Conservation (phyloP, 2,888 invertebrate genomes). For the Drosophila merina region DNA sequence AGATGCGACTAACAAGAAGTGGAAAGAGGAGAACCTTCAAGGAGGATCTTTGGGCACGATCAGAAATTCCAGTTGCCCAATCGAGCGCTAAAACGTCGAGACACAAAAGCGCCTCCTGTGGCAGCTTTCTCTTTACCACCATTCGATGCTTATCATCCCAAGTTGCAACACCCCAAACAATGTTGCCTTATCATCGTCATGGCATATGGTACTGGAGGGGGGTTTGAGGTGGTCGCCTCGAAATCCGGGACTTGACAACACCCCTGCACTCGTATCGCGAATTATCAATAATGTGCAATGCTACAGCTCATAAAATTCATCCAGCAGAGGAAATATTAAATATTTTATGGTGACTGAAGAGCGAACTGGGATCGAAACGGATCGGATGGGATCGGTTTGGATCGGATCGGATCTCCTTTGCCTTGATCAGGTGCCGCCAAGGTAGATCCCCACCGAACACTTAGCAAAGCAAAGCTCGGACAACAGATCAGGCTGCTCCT, state of each 20-base stretch:
- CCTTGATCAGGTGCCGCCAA: constrained; percentile 75
- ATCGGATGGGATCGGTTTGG: constrained; percentile 40
- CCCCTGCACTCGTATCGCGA: constrained; percentile 70
- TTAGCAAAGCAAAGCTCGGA: constrained; percentile 67
- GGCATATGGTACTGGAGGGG: constrained; percentile 18
- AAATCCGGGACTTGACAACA: constrained; percentile 62
- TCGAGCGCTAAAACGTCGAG: constrained; percentile 48
- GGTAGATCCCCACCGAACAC: constrained; percentile 61
- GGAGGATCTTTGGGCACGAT: constrained; percentile 46
- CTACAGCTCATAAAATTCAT: constrained; percentile 71
- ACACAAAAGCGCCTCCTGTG: constrained; percentile 33
- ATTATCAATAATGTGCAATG: constrained; percentile 77
- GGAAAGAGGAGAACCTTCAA: constrained; percentile 23
- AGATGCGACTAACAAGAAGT: constrained; percentile 10
- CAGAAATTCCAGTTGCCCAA: constrained; percentile 64
- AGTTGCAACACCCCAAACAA: constrained; percentile 71
- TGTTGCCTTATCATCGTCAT: constrained; percentile 59
- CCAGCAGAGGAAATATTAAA: constrained; percentile 59
- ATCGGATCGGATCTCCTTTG: constrained; percentile 44
- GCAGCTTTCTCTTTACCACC: constrained; percentile 64
- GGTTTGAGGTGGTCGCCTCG: neutral
- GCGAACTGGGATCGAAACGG: constrained; percentile 18
- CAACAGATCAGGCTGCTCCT: constrained; percentile 46
- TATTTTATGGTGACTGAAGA: constrained; percentile 63
- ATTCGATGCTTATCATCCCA: constrained; percentile 59